Conservation (phyloP, 1,140 invertebrate genomes). For the Pachypsylla venusta region DNA sequence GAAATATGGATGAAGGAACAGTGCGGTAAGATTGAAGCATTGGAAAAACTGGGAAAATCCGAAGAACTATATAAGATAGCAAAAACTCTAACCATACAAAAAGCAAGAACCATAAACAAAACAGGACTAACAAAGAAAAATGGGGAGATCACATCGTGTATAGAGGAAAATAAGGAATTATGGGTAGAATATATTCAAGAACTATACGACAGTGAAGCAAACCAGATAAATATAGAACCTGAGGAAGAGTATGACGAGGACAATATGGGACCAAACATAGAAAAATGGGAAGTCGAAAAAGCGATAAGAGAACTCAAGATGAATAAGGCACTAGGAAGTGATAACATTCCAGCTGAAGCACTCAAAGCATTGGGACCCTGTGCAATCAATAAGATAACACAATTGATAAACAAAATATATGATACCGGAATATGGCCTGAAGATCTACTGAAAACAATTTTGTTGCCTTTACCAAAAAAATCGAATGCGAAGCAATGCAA, state of each 20-base stretch:
- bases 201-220: slow-evolving; percentile 12
- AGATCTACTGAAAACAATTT: slow-evolving; percentile 8
- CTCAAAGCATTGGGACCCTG: slow-evolving; percentile 16
- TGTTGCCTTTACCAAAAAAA: slow-evolving; percentile 14
- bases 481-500: slow-evolving; percentile 10
- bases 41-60: slow-evolving; percentile 8
- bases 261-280: slow-evolving; percentile 8
- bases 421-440: slow-evolving; percentile 13
- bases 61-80: slow-evolving; percentile 15
- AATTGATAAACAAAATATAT: slow-evolving; percentile 14
- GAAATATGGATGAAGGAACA: slow-evolving; percentile 4
- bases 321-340: slow-evolving; percentile 21
- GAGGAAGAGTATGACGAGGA: neutral
- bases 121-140: slow-evolving; percentile 4
- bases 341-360: slow-evolving; percentile 23
- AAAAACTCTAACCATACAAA: slow-evolving; percentile 15
- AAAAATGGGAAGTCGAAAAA: slow-evolving; percentile 10
- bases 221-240: neutral
- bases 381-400: slow-evolving; percentile 4
- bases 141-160: neutral
- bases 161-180: neutral
- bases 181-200: slow-evolving; percentile 18
- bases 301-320: slow-evolving; percentile 18
- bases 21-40: slow-evolving; percentile 2
- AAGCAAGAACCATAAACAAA: slow-evolving; percentile 9